Evolutionary conservation across 2,888 invertebrate species (phyloP).

Genomic region (Clitarchus hookeri): DNA sequence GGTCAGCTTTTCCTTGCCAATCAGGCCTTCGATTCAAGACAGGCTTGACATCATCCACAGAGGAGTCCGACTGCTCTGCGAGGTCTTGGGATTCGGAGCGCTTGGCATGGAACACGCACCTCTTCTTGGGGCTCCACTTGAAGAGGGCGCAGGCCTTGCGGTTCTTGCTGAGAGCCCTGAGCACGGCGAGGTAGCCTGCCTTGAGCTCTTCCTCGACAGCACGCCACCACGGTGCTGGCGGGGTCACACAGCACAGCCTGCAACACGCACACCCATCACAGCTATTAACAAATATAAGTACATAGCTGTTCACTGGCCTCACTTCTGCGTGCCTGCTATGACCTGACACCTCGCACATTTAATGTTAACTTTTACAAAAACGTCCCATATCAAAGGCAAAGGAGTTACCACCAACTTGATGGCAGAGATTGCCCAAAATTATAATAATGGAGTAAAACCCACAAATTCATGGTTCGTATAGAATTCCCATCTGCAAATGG

Average conservation of each 20-base stretch:
- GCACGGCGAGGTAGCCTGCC: constrained; percentile 70
- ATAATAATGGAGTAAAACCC: too few relatives aligned
- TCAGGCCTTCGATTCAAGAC: neutral
- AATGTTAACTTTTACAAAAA: too few relatives aligned
- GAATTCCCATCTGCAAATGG: too few relatives aligned
- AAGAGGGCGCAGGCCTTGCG: constrained; percentile 74
- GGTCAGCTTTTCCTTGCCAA: neutral
- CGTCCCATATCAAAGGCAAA: too few relatives aligned
- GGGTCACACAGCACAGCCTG: constrained; percentile 46
- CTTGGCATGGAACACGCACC: constrained; percentile 51
- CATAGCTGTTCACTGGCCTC: too few relatives aligned
- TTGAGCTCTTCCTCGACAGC: constrained; percentile 64
- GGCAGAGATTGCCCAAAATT: too few relatives aligned
- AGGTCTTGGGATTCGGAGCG: constrained; percentile 29
- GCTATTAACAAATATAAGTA: too few relatives aligned
- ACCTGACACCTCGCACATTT: too few relatives aligned
- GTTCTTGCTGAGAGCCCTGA: constrained; percentile 77
- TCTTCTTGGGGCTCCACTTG: constrained; percentile 77
- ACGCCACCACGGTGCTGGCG: constrained; percentile 48
- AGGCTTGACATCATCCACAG: constrained; percentile 19
- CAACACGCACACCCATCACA: neutral
- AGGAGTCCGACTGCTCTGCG: constrained; percentile 47
- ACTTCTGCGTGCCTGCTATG: too few relatives aligned
- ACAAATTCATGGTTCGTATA: too few relatives aligned
- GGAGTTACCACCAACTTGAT: too few relatives aligned